Percentiles rank a stretch among this genome's conserved stretches.
Evolutionary conservation across 2,888 invertebrate species (phyloP).

Genomic region (Sicus ferrugineus): DNA sequence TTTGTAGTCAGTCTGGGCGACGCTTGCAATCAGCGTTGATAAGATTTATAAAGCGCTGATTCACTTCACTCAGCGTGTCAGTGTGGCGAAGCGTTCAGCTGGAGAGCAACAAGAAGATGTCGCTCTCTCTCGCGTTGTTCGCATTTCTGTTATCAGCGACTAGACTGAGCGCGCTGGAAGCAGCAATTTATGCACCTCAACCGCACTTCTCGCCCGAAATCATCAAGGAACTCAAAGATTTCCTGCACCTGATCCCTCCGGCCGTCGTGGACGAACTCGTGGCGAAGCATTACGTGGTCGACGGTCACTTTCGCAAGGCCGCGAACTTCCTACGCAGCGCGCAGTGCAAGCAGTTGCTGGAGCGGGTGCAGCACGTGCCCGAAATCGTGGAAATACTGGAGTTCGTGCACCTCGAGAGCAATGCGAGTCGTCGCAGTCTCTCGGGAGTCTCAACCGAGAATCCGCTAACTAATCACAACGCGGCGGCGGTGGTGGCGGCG

Average conservation of each 20-base stretch:
- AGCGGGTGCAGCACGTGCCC: constrained; percentile 49
- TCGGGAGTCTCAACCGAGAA: no score
- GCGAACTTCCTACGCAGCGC: constrained; percentile 49
- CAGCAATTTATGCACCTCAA: not conserved
- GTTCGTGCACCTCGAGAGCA: constrained; percentile 48
- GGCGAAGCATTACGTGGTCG: constrained; percentile 51
- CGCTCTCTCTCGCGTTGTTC: not conserved
- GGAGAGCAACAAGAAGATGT: not conserved
- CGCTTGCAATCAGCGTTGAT: no score
- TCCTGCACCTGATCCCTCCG: constrained; percentile 49
- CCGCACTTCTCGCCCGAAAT: constrained; percentile 51
- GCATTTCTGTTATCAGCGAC: not conserved
- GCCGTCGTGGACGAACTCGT: constrained; percentile 48
- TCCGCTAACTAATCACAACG: not conserved
- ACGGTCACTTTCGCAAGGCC: constrained; percentile 52
- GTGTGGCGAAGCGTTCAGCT: not conserved
- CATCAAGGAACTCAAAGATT: constrained; percentile 51
- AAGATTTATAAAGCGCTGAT: not conserved
- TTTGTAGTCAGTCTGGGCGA: no score
- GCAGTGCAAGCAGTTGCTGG: constrained; percentile 47
- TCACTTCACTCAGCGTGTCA: not conserved
- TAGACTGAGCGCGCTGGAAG: not conserved
- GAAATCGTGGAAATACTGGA: constrained; percentile 52
- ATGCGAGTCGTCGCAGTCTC: not conserved
- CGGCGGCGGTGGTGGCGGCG: not conserved